Percentiles rank a stretch among this genome's conserved stretches.
Evolutionary conservation across 2,888 invertebrate genomes (phyloP).

Genomic region (Uloborus plumipes): DNA sequence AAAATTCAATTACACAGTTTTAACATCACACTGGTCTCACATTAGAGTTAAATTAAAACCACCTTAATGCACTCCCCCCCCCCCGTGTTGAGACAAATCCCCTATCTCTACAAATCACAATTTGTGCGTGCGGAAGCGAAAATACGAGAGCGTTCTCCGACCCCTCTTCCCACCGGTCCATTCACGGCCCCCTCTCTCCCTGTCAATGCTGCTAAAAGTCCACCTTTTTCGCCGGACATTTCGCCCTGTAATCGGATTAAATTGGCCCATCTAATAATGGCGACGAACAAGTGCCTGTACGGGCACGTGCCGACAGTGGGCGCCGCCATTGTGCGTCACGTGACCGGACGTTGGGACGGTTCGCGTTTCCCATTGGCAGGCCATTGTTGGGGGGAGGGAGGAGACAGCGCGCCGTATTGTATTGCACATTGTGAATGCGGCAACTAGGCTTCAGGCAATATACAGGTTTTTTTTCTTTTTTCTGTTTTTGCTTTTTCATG

Average conservation of each 20-base stretch:
- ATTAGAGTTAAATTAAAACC: no score
- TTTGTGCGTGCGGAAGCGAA: conserved; percentile 36
- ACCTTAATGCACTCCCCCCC: no score
- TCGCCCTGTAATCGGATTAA: conserved; percentile 60
- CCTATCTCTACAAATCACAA: conserved; percentile 24
- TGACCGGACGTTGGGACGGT: conserved; percentile 43
- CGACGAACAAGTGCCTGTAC: conserved; percentile 52
- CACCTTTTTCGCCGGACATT: conserved; percentile 54
- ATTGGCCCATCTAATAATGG: conserved; percentile 63
- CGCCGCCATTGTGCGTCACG: conserved; percentile 50
- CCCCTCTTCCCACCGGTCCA: neutral
- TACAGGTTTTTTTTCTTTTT: conserved; percentile 10
- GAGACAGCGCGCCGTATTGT: conserved; percentile 37
- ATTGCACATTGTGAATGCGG: conserved; percentile 26
- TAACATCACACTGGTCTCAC: neutral
- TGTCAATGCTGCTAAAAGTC: neutral
- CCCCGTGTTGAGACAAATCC: conserved; percentile 18
- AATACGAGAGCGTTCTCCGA: conserved; percentile 5
- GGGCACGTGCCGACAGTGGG: conserved; percentile 54
- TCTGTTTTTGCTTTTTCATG: neutral
- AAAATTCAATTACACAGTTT: neutral
- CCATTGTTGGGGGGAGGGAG: conserved; percentile 1
- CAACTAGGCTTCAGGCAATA: conserved; percentile 26
- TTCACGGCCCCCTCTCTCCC: neutral
- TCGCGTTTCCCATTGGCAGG: conserved; percentile 50